Evolutionary conservation across 2,797 vertebrate genomes (phyloP).

Genomic region (Novumbra hubbsi): DNA sequence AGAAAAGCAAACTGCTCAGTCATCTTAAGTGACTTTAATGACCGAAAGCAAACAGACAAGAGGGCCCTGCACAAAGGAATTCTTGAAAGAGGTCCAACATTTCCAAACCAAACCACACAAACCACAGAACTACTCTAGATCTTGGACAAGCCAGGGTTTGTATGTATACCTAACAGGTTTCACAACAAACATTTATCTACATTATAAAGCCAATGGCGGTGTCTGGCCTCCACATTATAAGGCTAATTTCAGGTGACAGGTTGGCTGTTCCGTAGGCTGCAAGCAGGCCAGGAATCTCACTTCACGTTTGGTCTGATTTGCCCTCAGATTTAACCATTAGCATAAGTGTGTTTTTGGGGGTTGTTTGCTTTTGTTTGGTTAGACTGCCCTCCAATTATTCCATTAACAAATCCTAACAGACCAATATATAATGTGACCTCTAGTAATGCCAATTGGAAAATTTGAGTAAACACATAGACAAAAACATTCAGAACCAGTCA

Average conservation of each 20-base stretch:
- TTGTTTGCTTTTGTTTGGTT: neutral
- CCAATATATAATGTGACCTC: neutral
- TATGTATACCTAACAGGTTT: constrained; percentile 58
- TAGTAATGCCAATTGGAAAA: neutral
- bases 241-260: constrained; percentile 45
- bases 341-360: neutral
- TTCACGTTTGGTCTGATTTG: neutral
- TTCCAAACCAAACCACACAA: constrained; percentile 47
- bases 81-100: constrained; percentile 37
- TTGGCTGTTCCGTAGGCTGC: neutral
- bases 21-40: constrained; percentile 71
- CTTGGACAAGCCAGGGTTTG: constrained; percentile 50
- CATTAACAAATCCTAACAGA: neutral
- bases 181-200: constrained; percentile 59
- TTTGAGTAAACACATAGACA: neutral
- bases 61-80: neutral
- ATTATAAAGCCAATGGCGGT: constrained; percentile 33
- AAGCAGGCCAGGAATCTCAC: neutral
- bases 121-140: constrained; percentile 50
- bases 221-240: constrained; percentile 38
- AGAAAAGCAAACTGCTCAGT: constrained; percentile 69
- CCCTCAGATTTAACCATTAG: neutral
- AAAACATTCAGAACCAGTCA: neutral
- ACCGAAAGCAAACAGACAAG: constrained; percentile 38
- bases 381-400: neutral